These are phyloP conservation scores for Cataglyphis altisquamis DNA, from an alignment of 2,888 invertebrate species.

Conservation along the genomic window DNA sequence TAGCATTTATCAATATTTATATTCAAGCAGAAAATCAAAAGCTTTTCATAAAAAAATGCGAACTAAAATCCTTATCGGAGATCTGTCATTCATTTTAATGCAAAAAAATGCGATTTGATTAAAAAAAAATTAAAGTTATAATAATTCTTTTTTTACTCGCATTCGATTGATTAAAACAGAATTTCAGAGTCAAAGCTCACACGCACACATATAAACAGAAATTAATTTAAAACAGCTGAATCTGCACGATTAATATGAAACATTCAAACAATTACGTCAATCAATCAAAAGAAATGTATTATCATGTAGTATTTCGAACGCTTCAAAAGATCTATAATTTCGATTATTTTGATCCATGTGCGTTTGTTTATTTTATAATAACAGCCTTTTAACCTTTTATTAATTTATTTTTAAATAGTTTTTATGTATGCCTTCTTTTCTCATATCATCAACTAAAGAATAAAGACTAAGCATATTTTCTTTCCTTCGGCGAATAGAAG, in stretches of 20 bases:
- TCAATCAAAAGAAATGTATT: neutral
- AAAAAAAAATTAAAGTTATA: neutral
- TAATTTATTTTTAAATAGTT: neutral
- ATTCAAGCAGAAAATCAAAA: neutral
- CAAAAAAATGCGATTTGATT: neutral
- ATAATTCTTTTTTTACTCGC: neutral
- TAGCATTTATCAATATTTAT: neutral
- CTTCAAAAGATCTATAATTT: neutral
- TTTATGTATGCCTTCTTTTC: neutral
- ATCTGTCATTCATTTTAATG: neutral
- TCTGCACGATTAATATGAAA: neutral
- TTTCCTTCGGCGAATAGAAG: neutral
- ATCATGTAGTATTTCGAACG: neutral
- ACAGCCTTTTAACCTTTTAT: neutral
- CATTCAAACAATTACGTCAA: neutral
- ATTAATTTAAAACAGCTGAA: neutral
- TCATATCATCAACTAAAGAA: neutral
- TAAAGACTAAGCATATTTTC: neutral
- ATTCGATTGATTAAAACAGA: neutral
- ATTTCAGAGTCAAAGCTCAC: no score
- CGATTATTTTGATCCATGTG: neutral
- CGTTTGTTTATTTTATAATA: neutral
- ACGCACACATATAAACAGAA: no score
- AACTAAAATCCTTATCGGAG: neutral
- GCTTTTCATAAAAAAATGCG: neutral